A percentile compares a stretch with the other conserved stretches of the same genome.
Evolutionary conservation across 2,888 invertebrate species (phyloP).

Genomic region (Sphaerolaimus hirsutus): DNA sequence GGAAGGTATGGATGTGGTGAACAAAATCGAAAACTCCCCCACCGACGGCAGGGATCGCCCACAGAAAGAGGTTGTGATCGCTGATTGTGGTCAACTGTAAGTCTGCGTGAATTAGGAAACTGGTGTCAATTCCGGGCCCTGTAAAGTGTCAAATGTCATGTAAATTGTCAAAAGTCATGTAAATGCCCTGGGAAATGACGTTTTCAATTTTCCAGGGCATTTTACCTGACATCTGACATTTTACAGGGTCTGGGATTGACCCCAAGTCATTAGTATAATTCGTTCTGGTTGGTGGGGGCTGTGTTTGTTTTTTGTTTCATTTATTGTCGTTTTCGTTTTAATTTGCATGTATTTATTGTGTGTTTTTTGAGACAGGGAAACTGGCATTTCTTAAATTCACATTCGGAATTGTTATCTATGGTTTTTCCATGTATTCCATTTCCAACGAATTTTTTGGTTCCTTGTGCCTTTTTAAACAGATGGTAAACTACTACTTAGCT

Average conservation of each 20-base stretch:
- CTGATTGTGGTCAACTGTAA: slow-evolving; percentile 36
- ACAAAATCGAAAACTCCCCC: slow-evolving; percentile 50
- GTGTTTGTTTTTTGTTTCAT: neutral
- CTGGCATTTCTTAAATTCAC: neutral
- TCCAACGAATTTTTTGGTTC: no score
- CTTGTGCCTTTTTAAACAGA: no score
- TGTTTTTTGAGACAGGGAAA: neutral
- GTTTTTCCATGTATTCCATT: neutral
- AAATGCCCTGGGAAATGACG: no score
- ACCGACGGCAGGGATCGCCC: slow-evolving; percentile 55
- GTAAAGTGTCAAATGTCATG: no score
- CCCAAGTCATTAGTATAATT: no score
- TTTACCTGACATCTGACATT: no score
- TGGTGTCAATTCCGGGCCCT: no score
- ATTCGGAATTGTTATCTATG: neutral
- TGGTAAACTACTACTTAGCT: no score
- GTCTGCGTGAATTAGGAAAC: no score
- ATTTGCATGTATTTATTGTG: neutral
- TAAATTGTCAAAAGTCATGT: no score
- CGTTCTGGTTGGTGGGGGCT: neutral
- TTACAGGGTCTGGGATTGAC: no score
- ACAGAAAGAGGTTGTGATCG: slow-evolving; percentile 40
- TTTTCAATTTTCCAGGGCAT: no score
- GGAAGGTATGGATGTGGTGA: slow-evolving; percentile 55
- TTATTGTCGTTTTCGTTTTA: neutral